These are phyloP conservation scores for Neosilurus mollespiculum DNA, from an alignment of 2,797 vertebrate species.

Conservation along the genomic window DNA sequence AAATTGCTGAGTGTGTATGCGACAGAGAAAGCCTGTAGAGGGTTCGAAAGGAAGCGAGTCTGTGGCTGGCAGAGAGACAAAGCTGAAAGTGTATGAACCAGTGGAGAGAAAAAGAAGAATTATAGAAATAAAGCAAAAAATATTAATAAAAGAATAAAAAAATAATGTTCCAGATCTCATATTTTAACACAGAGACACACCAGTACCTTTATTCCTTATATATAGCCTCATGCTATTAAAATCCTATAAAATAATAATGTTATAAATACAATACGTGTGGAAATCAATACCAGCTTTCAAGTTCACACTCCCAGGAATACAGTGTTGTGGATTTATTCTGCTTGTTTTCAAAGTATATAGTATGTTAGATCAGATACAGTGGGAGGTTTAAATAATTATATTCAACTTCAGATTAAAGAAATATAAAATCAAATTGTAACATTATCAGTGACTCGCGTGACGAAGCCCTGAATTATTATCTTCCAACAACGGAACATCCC, in stretches of 20 bases:
- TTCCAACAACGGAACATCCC: background rate
- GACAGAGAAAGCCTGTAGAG: background rate
- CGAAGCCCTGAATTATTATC: background rate
- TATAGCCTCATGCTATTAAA: background rate
- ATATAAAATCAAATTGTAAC: too few species aligned
- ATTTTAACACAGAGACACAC: background rate
- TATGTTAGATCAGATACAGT: background rate
- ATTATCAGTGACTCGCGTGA: too few species aligned
- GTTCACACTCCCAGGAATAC: background rate
- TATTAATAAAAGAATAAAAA: background rate
- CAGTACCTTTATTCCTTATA: background rate
- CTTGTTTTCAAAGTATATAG: background rate
- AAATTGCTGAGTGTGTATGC: constrained; percentile 16
- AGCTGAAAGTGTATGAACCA: background rate
- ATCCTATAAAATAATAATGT: background rate
- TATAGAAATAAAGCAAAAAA: background rate
- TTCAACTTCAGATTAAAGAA: too few species aligned
- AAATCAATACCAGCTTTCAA: background rate
- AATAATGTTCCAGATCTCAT: background rate
- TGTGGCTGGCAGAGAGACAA: background rate
- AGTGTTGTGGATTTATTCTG: background rate
- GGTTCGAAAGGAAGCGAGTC: background rate
- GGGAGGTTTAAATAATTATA: background rate
- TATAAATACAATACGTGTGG: background rate
- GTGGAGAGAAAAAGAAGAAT: background rate